Base-by-base conservation (phyloP, 2,113 vertebrate species). In the Hemiscyllium ocellatum region DNA sequence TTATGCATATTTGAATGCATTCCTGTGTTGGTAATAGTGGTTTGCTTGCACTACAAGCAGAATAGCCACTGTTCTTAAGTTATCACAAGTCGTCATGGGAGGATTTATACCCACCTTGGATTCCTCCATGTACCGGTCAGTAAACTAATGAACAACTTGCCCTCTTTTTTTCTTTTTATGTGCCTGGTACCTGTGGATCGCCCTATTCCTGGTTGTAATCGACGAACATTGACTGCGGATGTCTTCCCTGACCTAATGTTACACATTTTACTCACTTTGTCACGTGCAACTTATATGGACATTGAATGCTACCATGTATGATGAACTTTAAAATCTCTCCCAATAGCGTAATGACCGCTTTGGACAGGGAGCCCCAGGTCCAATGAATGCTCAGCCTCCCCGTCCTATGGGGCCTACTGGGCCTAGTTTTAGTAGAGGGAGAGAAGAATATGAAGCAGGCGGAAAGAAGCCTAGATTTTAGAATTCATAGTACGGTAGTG, bases 141-240 rank as follows among this genome's bases (percentile, higher is more conserved):
- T 96, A 97, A 96, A 98, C 98, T 98, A 98, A 98, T 97, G 96
- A 97, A 98, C 97, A 98, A 99, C 99, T 99, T 99, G 99, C 99
- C 99, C 99, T 99, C 89, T 93, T 98, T 99, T 98, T 99, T 99
- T 98, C 99, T 99, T 97, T 98, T 98, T 99, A 99, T 99, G 99
- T 99, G 98, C 99, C 99, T 98, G 99, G 99, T 99, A 98, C 99
- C 99, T 98, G 98, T 99, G 99, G 99, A 99, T 98, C 99, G 98
- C 98, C 99, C 98, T 99, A 98, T 98, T 98, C 99, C 98, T 98
- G 99, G 98, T 98, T 98, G 98, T 98, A 98, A 95, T 98, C 98
- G 97, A 99, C 99, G 99, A 99, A 98, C 99, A 97, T 98, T 99
- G 98, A 98, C 99, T 98, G 97, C 98, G 99, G 99, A 99, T 95